Conservation (phyloP, 1,140 invertebrate genomes). For the Papilio machaon region DNA sequence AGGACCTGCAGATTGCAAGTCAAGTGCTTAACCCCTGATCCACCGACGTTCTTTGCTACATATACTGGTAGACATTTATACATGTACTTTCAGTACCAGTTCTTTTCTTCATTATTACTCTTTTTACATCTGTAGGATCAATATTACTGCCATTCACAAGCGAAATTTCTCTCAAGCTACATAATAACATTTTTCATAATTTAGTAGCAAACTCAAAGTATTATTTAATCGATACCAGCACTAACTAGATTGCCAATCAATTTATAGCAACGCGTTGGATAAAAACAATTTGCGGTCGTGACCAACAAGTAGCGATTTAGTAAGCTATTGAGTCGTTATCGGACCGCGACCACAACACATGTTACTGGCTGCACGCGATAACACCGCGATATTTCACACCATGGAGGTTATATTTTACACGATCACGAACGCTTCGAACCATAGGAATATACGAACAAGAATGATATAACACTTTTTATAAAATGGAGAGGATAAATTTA, state of each 20-base stretch:
- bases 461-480: neutral
- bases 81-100: no score
- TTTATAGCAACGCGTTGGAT: neutral
- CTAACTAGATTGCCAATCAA: neutral
- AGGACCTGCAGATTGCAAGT: no score
- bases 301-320: constrained; percentile 20
- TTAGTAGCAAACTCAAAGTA: no score
- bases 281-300: neutral
- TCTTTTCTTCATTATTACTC: no score
- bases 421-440: neutral
- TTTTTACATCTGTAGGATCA: no score
- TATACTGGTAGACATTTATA: no score
- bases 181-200: no score
- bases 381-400: neutral
- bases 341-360: constrained; percentile 6
- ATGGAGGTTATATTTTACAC: neutral
- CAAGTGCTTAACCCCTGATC: no score
- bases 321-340: constrained; percentile 18
- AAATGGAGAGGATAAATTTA: neutral
- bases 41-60: no score
- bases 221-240: no score
- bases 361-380: constrained; percentile 3
- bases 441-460: neutral
- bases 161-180: no score
- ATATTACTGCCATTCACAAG: no score